phyloP scores from a whole-genome alignment of 2,113 vertebrate genomes.

The Hemiprocne comata region DNA sequence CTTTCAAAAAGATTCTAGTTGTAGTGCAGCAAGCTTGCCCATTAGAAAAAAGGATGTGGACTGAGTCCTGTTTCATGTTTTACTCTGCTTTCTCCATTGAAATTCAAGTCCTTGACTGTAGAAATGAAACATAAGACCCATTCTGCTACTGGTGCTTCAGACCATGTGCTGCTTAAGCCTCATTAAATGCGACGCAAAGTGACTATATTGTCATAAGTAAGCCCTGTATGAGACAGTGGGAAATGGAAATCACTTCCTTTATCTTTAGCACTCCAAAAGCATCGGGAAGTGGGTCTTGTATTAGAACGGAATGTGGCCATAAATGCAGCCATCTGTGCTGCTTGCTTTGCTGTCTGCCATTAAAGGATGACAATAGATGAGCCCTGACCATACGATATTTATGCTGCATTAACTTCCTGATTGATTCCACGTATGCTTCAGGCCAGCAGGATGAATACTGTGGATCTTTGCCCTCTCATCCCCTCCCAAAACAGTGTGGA shows the following conservation, averaged over 20 bases:
- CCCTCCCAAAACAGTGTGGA: not conserved
- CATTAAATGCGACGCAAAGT: accelerated
- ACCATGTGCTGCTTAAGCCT: not conserved
- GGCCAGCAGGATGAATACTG: not conserved
- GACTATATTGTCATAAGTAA: not conserved
- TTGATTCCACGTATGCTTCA: not conserved
- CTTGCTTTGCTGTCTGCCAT: not conserved
- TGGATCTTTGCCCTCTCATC: not conserved
- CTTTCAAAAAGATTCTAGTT: not conserved
- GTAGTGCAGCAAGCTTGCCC: not conserved
- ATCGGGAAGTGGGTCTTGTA: not conserved
- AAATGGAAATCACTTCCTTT: not conserved
- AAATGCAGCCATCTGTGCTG: not conserved
- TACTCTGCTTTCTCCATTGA: not conserved
- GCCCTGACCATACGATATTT: not conserved
- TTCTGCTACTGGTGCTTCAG: not conserved
- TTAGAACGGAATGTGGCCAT: not conserved
- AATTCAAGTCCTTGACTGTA: not conserved
- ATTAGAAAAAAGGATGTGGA: not conserved
- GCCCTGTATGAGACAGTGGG: not conserved
- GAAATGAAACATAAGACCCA: not conserved
- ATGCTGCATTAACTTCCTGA: conserved; percentile 7
- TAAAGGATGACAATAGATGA: not conserved
- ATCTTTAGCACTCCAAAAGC: not conserved
- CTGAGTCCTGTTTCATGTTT: not conserved